Evolutionary conservation across 2,113 vertebrate genomes (phyloP), one percentile per base, ranked within the genome.

Genomic region (Oreochromis niloticus): DNA sequence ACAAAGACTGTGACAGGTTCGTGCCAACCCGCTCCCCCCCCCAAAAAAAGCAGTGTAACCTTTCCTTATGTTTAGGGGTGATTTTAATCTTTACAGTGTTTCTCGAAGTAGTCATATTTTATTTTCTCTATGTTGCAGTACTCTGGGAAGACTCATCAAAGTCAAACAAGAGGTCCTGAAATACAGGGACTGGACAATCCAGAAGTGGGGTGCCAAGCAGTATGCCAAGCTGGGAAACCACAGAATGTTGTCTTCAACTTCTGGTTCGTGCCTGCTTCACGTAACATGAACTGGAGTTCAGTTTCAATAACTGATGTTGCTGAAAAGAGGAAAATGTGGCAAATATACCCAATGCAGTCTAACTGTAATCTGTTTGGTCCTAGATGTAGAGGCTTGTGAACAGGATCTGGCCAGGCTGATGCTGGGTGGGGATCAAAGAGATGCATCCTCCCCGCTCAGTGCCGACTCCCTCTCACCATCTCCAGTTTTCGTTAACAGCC

Each of bases 1-100:
- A 99, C 97, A 98, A 97, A 5, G 99, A 99, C 89, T 97, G 96
- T 0, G 98, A 99, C 96, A 99, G 98, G 98, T 99, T 81, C 5
- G 87, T 87, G 39, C 32, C 32, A 34, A 19, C 27, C 57, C 57
- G 1, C 57, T 14, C 8, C 9, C 14, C 6, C 5, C 12, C 1
- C 1, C 5, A 5, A n/a, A 48, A 54, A 48, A 16, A 17, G n/a
- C n/a, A 55, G 10, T 22, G 6, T 55, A 34, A 63, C 13, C 22
- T 17, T 48, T 32, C 43, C 71, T 12, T 32, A 50, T n/a, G 30
- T 3, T 61, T 34, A 16, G 30, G 57, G 27, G 3, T 32, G 16
- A 30, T 1, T 48, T 66, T 32, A 50, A 12, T 19, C 10, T 34
- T 78, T 13, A 52, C 17, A n/a, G 27, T 50, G 71, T 41, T 52